Conservation (phyloP, 2,888 invertebrate species). For the Parapristionchus giblindavisi region DNA sequence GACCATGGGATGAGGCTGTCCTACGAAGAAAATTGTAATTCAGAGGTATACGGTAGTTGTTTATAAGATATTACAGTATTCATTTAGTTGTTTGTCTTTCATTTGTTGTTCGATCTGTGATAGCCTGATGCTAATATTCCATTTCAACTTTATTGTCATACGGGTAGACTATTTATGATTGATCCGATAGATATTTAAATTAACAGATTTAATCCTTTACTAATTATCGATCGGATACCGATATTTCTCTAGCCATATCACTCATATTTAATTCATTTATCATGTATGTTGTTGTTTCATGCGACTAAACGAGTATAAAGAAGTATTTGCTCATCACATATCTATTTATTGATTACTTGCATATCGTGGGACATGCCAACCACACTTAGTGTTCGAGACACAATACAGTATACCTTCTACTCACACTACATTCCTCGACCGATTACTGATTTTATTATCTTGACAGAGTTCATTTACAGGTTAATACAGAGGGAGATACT, state of each 20-base stretch:
- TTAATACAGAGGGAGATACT: too few species aligned
- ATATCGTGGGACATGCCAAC: neutral
- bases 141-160: too few species aligned
- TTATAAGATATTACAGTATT: neutral
- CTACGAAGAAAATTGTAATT: constrained; percentile 38
- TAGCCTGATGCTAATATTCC: too few species aligned
- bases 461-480: too few species aligned
- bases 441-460: neutral
- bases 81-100: neutral
- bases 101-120: constrained; percentile 25
- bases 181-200: too few species aligned
- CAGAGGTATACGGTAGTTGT: too few species aligned
- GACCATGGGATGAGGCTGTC: constrained; percentile 94
- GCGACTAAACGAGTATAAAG: neutral
- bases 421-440: neutral
- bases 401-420: constrained; percentile 16
- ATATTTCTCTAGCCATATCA: constrained; percentile 18
- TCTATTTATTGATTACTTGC: neutral
- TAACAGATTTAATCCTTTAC: too few species aligned
- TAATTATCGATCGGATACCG: too few species aligned
- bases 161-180: neutral
- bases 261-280: neutral
- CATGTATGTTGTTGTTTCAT: too few species aligned
- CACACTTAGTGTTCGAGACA: constrained; percentile 30
- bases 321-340: too few species aligned